These are phyloP conservation scores for Drosophila mimetica DNA, from an alignment of 2,888 invertebrate genomes.

Conservation along the genomic window DNA sequence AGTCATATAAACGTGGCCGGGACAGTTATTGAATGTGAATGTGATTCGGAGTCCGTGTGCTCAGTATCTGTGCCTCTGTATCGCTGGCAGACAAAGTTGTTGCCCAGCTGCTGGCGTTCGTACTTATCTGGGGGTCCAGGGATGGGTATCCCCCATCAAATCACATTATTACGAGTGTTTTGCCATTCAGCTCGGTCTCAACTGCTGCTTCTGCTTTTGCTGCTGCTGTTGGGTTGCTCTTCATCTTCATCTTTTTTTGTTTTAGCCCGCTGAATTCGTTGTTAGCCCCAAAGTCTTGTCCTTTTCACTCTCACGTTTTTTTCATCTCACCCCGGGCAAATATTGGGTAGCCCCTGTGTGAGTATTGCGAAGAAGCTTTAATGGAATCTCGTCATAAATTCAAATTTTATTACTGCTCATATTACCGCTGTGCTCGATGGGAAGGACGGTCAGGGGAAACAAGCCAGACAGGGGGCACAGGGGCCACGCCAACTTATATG, in stretches of 20 bases:
- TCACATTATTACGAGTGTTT: conserved; percentile 73
- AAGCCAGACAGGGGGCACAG: conserved; percentile 18
- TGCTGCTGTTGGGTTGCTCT: conserved; percentile 34
- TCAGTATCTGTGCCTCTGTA: conserved; percentile 41
- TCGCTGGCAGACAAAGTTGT: conserved; percentile 67
- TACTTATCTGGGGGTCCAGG: conserved; percentile 11
- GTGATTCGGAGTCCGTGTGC: conserved; percentile 30
- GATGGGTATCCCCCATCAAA: conserved; percentile 58
- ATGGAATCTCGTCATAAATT: conserved; percentile 84
- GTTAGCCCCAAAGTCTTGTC: conserved; percentile 35
- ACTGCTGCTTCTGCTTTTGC: conserved; percentile 30
- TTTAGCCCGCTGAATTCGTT: conserved; percentile 57
- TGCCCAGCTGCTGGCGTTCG: conserved; percentile 56
- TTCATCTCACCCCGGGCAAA: conserved; percentile 67
- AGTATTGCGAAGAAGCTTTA: conserved; percentile 81
- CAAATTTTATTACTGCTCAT: conserved; percentile 81
- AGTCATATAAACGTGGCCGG: conserved; percentile 65
- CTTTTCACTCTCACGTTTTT: conserved; percentile 27
- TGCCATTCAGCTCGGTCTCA: conserved; percentile 43
- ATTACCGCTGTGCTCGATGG: conserved; percentile 68
- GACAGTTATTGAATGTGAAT: conserved; percentile 61
- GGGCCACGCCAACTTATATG: conserved; percentile 29
- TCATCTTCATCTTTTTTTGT: conserved; percentile 34
- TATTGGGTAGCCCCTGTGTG: conserved; percentile 56
- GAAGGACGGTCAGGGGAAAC: conserved; percentile 9